Evolutionary conservation across 2,113 vertebrate species (phyloP), one percentile per base, ranked within the genome.

Genomic region (Mesitornis unicolor): DNA sequence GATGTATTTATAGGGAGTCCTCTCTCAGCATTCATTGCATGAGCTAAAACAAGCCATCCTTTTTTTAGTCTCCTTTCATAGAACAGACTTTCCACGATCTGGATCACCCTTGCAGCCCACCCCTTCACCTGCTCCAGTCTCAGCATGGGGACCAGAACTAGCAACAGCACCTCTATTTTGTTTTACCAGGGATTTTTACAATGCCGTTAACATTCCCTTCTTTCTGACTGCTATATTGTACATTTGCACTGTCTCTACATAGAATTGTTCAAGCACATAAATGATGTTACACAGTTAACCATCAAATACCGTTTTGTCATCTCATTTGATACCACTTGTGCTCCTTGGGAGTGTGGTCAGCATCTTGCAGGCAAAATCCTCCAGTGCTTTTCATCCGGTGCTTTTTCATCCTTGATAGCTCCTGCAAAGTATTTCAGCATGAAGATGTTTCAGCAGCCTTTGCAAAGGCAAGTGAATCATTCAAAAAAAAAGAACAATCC

Each of bases 1-100:
- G 76, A 91, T 96, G 40, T 95, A 95, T 97, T 96, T 97, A 96
- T 95, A 96, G 94, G 86, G 89, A 89, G 68, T 47, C 45, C 91
- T 96, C 89, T 87, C 89, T 94, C 93, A 95, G 79, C 95, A 90
- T 88, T 93, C 93, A 84, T 54, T 90, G 86, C 73, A 89, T 42
- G 80, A 92, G 68, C 89, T 92, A 92, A 96, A 97, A 92, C 65
- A 94, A 89, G 73, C 60, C 54, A 74, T 57, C 59, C 75, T 74
- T 91, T 93, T n/a, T 95, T 96, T 77, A 94, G 88, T 45, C 28
- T 80, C 59, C 86, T 87, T 92, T 95, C 92, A 15, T 84, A 40
- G 67, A 90, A 86, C 54, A 95, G 89, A 59, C 87, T 81, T 95
- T 28, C 38, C 87, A 71, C 4, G 18, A 50, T 71, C 89, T 92